Percentiles rank a stretch among this genome's conserved stretches.
phyloP scores from a whole-genome alignment of 2,888 invertebrate species.

The Nephrotoma guestfalica region DNA sequence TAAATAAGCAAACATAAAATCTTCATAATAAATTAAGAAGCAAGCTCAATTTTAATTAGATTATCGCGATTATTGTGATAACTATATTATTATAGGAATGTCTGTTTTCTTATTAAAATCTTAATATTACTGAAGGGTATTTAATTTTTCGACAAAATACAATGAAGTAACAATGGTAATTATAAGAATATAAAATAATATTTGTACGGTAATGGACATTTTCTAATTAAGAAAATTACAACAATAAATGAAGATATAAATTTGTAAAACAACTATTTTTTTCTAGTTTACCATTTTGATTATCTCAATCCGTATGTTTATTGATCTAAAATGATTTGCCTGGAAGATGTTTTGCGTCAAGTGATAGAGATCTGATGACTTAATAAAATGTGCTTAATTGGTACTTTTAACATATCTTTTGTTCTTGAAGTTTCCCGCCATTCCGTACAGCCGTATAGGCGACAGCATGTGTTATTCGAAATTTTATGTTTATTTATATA shows the following conservation, averaged over 20 bases:
- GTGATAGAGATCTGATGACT: neutral
- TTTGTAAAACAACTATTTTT: neutral
- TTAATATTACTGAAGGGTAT: neutral
- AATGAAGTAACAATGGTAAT: neutral
- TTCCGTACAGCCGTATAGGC: too few relatives aligned
- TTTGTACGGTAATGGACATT: neutral
- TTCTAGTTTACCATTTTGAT: neutral
- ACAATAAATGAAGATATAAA: neutral
- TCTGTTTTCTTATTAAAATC: neutral
- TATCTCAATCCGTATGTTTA: neutral
- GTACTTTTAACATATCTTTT: too few relatives aligned
- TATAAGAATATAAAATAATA: neutral
- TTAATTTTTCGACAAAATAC: neutral
- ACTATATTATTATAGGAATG: neutral
- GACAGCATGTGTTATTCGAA: too few relatives aligned
- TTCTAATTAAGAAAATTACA: neutral
- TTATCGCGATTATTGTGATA: neutral
- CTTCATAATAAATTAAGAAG: neutral
- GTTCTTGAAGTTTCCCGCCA: too few relatives aligned
- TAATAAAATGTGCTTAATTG: too few relatives aligned
- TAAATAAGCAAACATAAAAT: neutral
- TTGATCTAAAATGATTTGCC: neutral
- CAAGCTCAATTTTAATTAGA: neutral
- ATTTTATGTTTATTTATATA: too few relatives aligned
- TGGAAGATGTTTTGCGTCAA: neutral